Conservation (phyloP, 1,140 invertebrate genomes). For the Plutomurus gul region DNA sequence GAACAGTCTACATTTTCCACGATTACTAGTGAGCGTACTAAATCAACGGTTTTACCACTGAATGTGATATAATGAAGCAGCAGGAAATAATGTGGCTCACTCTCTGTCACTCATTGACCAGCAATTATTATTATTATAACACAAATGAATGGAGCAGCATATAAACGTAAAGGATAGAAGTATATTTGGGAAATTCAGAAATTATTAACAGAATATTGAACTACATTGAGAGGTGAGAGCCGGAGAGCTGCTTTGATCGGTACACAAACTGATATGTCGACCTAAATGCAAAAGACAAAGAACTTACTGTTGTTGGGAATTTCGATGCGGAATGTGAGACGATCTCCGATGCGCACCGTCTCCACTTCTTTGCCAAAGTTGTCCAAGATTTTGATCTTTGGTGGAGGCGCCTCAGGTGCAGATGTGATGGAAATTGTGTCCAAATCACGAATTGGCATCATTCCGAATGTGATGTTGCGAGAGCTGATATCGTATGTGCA, state of each 20-base stretch:
- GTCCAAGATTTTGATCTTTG: constrained; percentile 88
- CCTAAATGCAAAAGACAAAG: too few species aligned
- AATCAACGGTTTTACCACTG: background rate
- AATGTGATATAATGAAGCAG: constrained; percentile 20
- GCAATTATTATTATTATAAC: too few species aligned
- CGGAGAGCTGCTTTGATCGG: too few species aligned
- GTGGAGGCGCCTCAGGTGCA: constrained; percentile 89
- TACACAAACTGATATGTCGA: too few species aligned
- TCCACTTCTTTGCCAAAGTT: constrained; percentile 82
- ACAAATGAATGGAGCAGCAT: too few species aligned
- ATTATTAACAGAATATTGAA: too few species aligned
- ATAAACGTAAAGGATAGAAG: too few species aligned
- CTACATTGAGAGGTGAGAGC: too few species aligned
- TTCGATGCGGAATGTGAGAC: constrained; percentile 91
- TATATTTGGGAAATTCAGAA: too few species aligned
- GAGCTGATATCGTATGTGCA: constrained; percentile 96
- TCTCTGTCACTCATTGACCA: too few species aligned
- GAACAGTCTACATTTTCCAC: background rate
- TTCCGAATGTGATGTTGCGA: constrained; percentile 94
- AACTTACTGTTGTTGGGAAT: constrained; percentile 92
- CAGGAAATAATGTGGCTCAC: constrained; percentile 13
- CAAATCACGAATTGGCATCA: constrained; percentile 87
- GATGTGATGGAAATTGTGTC: constrained; percentile 83
- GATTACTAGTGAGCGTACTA: background rate
- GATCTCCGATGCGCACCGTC: constrained; percentile 91